Conservation (phyloP, 1,140 invertebrate genomes). For the Ladona fulva region DNA sequence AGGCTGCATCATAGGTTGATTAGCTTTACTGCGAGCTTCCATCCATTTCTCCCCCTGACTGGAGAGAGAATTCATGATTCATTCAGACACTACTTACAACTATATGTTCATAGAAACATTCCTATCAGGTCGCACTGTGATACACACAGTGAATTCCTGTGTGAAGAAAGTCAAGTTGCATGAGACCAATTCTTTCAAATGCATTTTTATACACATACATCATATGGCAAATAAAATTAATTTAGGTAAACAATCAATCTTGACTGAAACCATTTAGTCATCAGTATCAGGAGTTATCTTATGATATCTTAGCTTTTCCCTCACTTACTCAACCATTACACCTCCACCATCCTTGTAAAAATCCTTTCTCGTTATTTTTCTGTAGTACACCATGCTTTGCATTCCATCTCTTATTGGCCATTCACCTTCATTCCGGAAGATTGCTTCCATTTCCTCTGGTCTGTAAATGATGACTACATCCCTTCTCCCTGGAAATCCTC, state of each 20-base stretch:
- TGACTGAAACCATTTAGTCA: too few species aligned
- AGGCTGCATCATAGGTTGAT: conserved; percentile 25
- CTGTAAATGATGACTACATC: conserved; percentile 15
- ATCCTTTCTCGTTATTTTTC: conserved; percentile 10
- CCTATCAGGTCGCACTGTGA: too few species aligned
- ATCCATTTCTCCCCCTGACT: not conserved
- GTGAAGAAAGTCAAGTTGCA: too few species aligned
- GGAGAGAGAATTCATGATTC: conserved; percentile 15
- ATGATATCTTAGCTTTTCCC: too few species aligned
- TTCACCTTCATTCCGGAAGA: conserved; percentile 8
- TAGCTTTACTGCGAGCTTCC: not conserved
- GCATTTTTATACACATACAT: too few species aligned
- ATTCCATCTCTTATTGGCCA: not conserved
- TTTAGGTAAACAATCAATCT: too few species aligned
- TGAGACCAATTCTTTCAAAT: too few species aligned
- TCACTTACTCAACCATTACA: not conserved
- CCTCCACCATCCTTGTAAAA: conserved; percentile 12
- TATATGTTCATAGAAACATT: too few species aligned
- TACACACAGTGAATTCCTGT: too few species aligned
- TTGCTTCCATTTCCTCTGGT: conserved; percentile 18
- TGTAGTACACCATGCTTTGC: not conserved
- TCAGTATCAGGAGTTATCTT: too few species aligned
- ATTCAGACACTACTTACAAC: too few species aligned
- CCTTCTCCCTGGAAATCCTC: conserved; percentile 2
- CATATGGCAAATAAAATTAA: too few species aligned